A percentile compares a stretch with the other conserved stretches of the same genome.
phyloP scores from a whole-genome alignment of 2,113 vertebrate species.

The Gambusia holbrooki region DNA sequence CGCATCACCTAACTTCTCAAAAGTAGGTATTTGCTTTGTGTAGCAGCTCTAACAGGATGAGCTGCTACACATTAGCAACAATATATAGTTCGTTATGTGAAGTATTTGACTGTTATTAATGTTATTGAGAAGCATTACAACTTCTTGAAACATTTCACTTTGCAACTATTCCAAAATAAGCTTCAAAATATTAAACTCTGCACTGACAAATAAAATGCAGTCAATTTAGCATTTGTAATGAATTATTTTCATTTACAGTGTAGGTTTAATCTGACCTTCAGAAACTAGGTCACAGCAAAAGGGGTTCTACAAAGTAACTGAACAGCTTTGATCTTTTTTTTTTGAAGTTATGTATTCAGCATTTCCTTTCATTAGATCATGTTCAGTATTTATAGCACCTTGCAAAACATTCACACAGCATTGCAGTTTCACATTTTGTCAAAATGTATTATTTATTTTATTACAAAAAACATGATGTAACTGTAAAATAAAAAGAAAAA shows the following conservation, averaged over 20 bases:
- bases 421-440: no score
- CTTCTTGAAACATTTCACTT: not conserved
- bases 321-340: conserved; percentile 6
- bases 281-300: conserved; percentile 3
- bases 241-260: not conserved
- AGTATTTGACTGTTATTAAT: conserved; percentile 6
- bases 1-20: conserved; percentile 25
- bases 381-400: not conserved
- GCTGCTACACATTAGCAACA: not conserved
- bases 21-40: conserved; percentile 12
- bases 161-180: not conserved
- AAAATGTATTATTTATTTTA: not conserved
- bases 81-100: not conserved
- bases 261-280: conserved; percentile 13
- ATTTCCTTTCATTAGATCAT: not conserved
- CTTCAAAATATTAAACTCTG: not conserved
- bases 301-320: conserved; percentile 3
- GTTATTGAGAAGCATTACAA: not conserved
- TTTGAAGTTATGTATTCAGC: conserved; percentile 12
- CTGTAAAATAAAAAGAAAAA: not conserved
- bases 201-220: not conserved
- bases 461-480: not conserved
- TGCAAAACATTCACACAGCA: not conserved
- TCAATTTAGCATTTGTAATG: not conserved
- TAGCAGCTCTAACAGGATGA: conserved; percentile 12